phyloP scores from a whole-genome alignment of 2,797 vertebrate species.

The Rhincodon typus region DNA sequence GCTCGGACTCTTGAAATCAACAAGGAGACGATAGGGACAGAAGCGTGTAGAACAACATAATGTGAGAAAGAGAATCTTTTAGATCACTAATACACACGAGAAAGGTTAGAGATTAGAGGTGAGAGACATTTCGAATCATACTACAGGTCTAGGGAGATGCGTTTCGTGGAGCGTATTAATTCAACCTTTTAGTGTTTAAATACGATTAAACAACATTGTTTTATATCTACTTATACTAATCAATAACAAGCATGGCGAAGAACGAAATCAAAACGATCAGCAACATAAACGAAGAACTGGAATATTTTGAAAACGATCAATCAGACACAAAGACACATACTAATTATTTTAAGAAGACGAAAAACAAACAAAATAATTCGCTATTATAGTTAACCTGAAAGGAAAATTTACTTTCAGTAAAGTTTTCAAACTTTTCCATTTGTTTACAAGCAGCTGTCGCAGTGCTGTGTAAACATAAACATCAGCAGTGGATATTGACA shows the following conservation, averaged over 20 bases:
- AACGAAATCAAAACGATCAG: background rate
- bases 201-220: background rate
- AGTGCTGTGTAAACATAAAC: background rate
- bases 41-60: background rate
- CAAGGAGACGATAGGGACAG: background rate
- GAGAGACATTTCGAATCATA: background rate
- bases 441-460: background rate
- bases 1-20: background rate
- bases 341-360: background rate
- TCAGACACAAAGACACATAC: background rate
- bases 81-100: background rate
- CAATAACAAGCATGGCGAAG: background rate
- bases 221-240: background rate
- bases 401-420: background rate
- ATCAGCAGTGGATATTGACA: background rate
- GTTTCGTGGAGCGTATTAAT: background rate
- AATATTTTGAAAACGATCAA: background rate
- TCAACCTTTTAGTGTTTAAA: background rate
- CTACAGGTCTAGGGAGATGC: background rate
- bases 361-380: background rate
- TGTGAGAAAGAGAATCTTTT: background rate
- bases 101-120: background rate
- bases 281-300: background rate
- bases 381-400: background rate
- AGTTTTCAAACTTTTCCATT: background rate